phyloP scores from a whole-genome alignment of 2,888 invertebrate species.

The Drosophila nr. perissopoda region DNA sequence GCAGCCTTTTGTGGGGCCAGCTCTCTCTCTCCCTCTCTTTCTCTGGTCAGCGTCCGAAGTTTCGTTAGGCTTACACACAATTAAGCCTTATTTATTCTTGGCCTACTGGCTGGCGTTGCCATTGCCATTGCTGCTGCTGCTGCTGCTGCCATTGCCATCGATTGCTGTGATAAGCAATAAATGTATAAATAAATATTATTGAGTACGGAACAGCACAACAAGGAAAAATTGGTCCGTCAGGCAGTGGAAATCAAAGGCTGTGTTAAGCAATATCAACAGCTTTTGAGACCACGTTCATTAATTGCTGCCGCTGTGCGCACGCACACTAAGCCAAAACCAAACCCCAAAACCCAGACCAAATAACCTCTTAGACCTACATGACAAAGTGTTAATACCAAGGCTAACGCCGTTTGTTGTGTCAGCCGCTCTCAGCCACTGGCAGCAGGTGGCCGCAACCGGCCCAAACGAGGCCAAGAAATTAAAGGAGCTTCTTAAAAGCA shows the following conservation, averaged over 20 bases:
- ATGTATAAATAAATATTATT: slow-evolving; percentile 80
- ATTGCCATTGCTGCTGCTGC: not conserved
- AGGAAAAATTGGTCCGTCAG: slow-evolving; percentile 43
- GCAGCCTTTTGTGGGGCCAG: slow-evolving; percentile 37
- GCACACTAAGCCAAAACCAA: slow-evolving; percentile 38
- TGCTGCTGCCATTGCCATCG: slow-evolving; percentile 52
- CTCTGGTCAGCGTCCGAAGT: slow-evolving; percentile 8
- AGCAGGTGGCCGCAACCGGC: slow-evolving; percentile 37
- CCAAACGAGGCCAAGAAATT: slow-evolving; percentile 65
- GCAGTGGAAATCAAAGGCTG: slow-evolving; percentile 66
- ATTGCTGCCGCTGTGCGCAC: slow-evolving; percentile 60
- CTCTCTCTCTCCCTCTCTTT: not conserved
- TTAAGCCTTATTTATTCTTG: slow-evolving; percentile 78
- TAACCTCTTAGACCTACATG: slow-evolving; percentile 38
- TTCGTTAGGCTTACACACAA: slow-evolving; percentile 66
- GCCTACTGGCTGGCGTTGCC: slow-evolving; percentile 44
- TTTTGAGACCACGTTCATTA: slow-evolving; percentile 50
- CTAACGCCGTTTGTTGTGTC: slow-evolving; percentile 51
- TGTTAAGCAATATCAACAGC: slow-evolving; percentile 64
- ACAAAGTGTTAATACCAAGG: slow-evolving; percentile 77
- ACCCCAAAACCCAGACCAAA: not conserved
- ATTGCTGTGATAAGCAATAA: slow-evolving; percentile 81
- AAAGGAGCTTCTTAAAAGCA: slow-evolving; percentile 62
- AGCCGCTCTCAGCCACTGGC: slow-evolving; percentile 11
- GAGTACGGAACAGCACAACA: slow-evolving; percentile 39